Evolutionary conservation across 2,113 vertebrate genomes (phyloP).

Genomic region (Pimephales promelas): DNA sequence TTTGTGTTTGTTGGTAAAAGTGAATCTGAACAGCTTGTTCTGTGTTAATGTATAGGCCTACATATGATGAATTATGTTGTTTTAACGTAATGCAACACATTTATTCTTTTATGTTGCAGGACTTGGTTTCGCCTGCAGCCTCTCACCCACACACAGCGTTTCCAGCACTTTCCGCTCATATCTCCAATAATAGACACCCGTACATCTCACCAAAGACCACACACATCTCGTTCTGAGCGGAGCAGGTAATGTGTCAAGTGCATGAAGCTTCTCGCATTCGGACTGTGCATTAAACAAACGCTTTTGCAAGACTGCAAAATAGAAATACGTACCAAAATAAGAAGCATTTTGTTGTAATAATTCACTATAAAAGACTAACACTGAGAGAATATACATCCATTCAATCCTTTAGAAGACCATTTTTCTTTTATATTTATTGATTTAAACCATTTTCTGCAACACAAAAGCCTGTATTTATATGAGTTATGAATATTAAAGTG

Average conservation of each 20-base stretch:
- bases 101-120: not conserved
- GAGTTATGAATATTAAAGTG: not conserved
- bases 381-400: too few species aligned
- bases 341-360: too few species aligned
- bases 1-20: not conserved
- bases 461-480: not conserved
- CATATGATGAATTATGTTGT: not conserved
- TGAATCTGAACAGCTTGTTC: not conserved
- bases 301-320: too few species aligned
- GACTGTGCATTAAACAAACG: too few species aligned
- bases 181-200: not conserved
- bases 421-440: not conserved
- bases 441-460: not conserved
- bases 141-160: not conserved
- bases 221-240: not conserved
- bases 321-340: too few species aligned
- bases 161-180: not conserved
- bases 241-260: not conserved
- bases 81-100: not conserved
- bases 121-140: not conserved
- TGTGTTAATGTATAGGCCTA: not conserved
- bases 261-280: not conserved
- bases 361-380: too few species aligned
- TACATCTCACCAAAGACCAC: conserved; percentile 2
- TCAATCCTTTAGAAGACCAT: not conserved